Evolutionary conservation across 2,888 invertebrate species (phyloP).

Genomic region (Podotricha telesiphe): DNA sequence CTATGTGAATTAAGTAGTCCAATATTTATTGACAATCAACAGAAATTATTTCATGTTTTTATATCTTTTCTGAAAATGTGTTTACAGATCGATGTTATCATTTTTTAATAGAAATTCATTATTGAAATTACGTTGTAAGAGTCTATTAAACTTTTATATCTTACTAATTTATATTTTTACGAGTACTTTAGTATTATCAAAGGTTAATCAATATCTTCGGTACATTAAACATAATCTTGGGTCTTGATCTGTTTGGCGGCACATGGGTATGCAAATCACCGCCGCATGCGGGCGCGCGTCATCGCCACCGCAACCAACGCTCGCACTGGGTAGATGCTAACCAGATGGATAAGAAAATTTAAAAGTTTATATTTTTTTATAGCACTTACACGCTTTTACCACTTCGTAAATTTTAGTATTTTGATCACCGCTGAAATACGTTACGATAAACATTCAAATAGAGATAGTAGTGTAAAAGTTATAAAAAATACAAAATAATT

Average conservation of each 20-base stretch:
- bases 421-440: not conserved
- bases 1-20: constrained; percentile 58
- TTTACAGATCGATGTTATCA: not conserved
- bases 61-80: constrained; percentile 7
- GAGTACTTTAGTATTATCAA: constrained; percentile 22
- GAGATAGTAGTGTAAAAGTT: too few species aligned
- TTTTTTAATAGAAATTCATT: constrained; percentile 10
- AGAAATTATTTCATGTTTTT: constrained; percentile 6
- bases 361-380: not conserved
- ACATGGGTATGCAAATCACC: constrained; percentile 76
- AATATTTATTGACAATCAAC: constrained; percentile 8
- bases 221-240: constrained; percentile 37
- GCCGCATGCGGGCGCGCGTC: constrained; percentile 67
- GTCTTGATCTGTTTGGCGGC: constrained; percentile 51
- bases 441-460: too few species aligned
- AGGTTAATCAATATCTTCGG: constrained; percentile 23
- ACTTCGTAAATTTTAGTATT: not conserved
- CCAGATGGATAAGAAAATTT: constrained; percentile 26
- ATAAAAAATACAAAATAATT: too few species aligned
- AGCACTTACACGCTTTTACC: not conserved
- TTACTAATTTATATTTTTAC: constrained; percentile 22
- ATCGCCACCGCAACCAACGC: constrained; percentile 50
- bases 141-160: constrained; percentile 6
- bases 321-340: constrained; percentile 47
- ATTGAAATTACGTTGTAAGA: constrained; percentile 8